Percentiles rank a stretch among this genome's conserved stretches.
Evolutionary conservation across 2,888 invertebrate species (phyloP).

Genomic region (Teleiodes luculella): DNA sequence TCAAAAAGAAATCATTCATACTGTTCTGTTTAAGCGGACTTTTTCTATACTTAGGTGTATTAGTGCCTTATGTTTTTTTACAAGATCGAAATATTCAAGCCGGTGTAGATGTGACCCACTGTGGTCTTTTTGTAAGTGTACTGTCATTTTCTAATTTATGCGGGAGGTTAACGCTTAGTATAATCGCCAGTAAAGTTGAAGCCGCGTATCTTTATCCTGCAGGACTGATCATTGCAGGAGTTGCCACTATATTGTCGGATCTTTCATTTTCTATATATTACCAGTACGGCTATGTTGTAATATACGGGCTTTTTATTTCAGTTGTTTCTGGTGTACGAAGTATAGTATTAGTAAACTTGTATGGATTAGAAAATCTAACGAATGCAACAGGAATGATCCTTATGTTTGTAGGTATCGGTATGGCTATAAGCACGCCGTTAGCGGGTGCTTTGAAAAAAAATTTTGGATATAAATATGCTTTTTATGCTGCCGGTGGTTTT

Average conservation of each 20-base stretch:
- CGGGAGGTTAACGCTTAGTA: constrained; percentile 51
- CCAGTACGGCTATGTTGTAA: constrained; percentile 51
- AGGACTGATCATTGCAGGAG: constrained; percentile 42
- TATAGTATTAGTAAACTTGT: constrained; percentile 56
- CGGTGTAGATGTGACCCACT: constrained; percentile 48
- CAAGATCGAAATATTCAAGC: constrained; percentile 46
- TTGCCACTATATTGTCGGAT: constrained; percentile 47
- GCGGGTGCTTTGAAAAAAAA: constrained; percentile 48
- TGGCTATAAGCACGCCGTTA: constrained; percentile 58
- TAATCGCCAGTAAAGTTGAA: constrained; percentile 48
- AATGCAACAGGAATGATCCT: constrained; percentile 65
- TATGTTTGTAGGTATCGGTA: constrained; percentile 61
- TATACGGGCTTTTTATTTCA: constrained; percentile 56
- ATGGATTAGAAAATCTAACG: constrained; percentile 64
- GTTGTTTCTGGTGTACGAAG: constrained; percentile 52
- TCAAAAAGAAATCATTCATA: constrained; percentile 52
- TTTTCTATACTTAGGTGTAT: constrained; percentile 50
- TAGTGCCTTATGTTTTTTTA: constrained; percentile 62
- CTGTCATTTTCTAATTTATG: constrained; percentile 54
- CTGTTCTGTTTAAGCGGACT: constrained; percentile 49
- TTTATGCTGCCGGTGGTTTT: constrained; percentile 27
- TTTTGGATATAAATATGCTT: constrained; percentile 50
- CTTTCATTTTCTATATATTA: constrained; percentile 50
- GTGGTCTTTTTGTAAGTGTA: constrained; percentile 55
- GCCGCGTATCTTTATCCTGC: constrained; percentile 41